Evolutionary conservation across 1,140 invertebrate species (phyloP).

Genomic region (Whitmania pigra): DNA sequence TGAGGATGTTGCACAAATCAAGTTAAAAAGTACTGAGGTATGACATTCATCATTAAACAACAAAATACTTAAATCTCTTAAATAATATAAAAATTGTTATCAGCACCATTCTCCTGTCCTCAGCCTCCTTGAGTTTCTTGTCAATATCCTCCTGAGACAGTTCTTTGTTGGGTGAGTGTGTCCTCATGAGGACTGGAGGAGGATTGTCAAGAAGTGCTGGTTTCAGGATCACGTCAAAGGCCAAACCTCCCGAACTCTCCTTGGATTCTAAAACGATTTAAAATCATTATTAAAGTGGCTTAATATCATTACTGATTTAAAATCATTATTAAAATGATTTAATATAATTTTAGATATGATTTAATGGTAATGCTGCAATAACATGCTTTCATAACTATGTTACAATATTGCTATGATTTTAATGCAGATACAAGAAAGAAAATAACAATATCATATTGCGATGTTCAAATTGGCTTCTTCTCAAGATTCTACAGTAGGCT

Average conservation of each 20-base stretch:
- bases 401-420: too few relatives aligned
- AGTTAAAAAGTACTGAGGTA: not conserved
- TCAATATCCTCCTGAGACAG: slow-evolving; percentile 72
- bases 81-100: not conserved
- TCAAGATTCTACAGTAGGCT: too few relatives aligned
- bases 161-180: slow-evolving; percentile 29
- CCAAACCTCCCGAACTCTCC: slow-evolving; percentile 55
- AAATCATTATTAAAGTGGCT: too few relatives aligned
- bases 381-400: not conserved
- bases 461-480: too few relatives aligned
- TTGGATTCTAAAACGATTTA: slow-evolving; percentile 21
- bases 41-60: not conserved
- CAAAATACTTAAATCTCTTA: not conserved
- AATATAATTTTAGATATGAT: not conserved
- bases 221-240: slow-evolving; percentile 82
- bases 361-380: not conserved
- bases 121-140: slow-evolving; percentile 75
- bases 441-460: not conserved
- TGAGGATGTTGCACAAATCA: not conserved
- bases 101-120: slow-evolving; percentile 70
- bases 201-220: slow-evolving; percentile 54
- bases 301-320: too few relatives aligned
- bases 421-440: not conserved
- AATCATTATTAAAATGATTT: too few relatives aligned
- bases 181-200: slow-evolving; percentile 29